Conservation (phyloP, 1,140 invertebrate species). For the Atta colombica region DNA sequence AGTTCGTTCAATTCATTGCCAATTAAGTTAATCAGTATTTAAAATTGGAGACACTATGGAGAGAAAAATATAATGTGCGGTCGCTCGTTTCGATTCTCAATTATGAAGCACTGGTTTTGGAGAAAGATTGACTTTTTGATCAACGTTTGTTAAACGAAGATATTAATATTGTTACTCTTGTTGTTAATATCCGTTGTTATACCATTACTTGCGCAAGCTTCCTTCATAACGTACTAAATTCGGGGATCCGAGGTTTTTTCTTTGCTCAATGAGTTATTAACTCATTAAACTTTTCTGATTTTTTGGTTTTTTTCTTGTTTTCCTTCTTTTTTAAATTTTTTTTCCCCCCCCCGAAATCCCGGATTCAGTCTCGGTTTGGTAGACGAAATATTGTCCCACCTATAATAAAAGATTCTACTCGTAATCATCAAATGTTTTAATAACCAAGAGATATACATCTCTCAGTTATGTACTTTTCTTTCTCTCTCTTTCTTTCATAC, state of each 20-base stretch:
- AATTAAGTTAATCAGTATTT: background rate
- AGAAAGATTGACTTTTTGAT: slow-evolving; percentile 6
- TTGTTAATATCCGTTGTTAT: slow-evolving; percentile 15
- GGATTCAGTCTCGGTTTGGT: slow-evolving; percentile 67
- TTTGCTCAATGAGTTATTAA: background rate
- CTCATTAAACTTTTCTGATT: background rate
- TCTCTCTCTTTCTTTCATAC: background rate
- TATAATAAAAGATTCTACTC: slow-evolving; percentile 63
- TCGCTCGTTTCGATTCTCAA: background rate
- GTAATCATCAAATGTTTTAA: slow-evolving; percentile 77
- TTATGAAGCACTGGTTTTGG: slow-evolving; percentile 30
- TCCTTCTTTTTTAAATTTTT: slow-evolving; percentile 14
- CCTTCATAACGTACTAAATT: slow-evolving; percentile 55
- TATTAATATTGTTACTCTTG: slow-evolving; percentile 32
- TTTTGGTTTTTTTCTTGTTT: background rate
- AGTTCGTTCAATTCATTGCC: slow-evolving; percentile 10
- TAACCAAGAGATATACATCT: slow-evolving; percentile 35
- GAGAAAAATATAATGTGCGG: slow-evolving; percentile 10
- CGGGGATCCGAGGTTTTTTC: slow-evolving; percentile 42
- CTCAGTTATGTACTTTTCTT: background rate
- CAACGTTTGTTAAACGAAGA: slow-evolving; percentile 28
- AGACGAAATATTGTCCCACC: slow-evolving; percentile 67
- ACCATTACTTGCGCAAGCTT: slow-evolving; percentile 19
- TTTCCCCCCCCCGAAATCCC: slow-evolving; percentile 39
- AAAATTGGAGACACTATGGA: background rate